Conservation (phyloP, 2,888 invertebrate genomes). For the Chelonus formosanus region DNA sequence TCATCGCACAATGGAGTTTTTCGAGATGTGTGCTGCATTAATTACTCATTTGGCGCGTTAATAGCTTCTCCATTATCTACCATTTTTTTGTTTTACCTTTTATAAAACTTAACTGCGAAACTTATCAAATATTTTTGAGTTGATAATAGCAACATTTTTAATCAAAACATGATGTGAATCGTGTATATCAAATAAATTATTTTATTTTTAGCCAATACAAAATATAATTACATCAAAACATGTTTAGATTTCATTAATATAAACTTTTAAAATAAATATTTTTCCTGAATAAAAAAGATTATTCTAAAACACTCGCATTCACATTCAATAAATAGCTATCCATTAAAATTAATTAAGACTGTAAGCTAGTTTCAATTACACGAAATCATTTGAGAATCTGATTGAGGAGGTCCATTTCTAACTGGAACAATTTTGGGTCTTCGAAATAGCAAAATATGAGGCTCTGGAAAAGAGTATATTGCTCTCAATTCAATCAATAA, state of each 20-base stretch:
- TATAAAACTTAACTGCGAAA: not conserved
- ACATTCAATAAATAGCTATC: not conserved
- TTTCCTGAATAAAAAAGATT: conserved; percentile 11
- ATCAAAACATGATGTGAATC: not conserved
- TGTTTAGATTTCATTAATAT: not conserved
- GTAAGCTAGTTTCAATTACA: conserved; percentile 26
- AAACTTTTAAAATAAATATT: conserved; percentile 13
- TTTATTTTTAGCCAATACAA: conserved; percentile 4
- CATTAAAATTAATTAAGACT: too few species aligned
- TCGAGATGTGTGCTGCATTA: conserved; percentile 99
- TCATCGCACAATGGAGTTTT: conserved; percentile 99
- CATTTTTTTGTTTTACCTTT: too few species aligned
- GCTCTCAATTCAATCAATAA: not conserved
- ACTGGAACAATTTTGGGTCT: conserved; percentile 65
- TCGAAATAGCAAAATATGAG: conserved; percentile 85
- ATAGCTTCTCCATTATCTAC: too few species aligned
- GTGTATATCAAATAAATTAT: not conserved
- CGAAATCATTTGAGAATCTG: conserved; percentile 28
- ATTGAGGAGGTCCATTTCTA: conserved; percentile 24
- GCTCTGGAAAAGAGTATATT: conserved; percentile 69
- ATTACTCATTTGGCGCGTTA: conserved; percentile 97
- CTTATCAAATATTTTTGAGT: not conserved
- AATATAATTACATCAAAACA: not conserved
- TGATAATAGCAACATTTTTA: too few species aligned
- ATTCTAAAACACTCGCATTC: conserved; percentile 1